Base-by-base conservation (phyloP, 2,888 invertebrate species). In the Pseudoips prasinana region DNA sequence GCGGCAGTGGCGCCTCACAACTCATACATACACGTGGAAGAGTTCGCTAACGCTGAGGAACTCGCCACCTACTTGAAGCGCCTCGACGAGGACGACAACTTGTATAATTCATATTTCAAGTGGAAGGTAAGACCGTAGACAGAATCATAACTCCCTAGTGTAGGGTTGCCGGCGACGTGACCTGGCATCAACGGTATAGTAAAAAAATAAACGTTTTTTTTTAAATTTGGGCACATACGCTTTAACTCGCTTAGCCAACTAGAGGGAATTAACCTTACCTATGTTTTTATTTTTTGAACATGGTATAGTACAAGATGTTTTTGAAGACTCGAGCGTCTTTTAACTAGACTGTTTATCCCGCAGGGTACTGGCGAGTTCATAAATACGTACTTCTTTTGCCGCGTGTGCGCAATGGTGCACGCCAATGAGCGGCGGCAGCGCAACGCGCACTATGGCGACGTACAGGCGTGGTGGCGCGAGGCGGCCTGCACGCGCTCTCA, bases 21-120 rank as follows among this genome's bases (percentile, higher is more conserved):
- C 58, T 97, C 97, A 2, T 98, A 95, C 85, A 95, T 98, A 39
- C 98, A 98, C 82, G 97, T 98, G 10, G 98, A 98, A 71, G 98
- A 98, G 77, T 98, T 98, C 74, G 92, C 93, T 17, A 93, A 94
- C 10, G 94, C 98, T 0, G 93, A 94, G 62, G 94, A 96, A 55
- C 89, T 98, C 45, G 98, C 98, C 20, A 92, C 92, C 17, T 98
- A 98, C 81, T 90, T 98, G 33, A 92, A 93, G 46, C 91, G 94
- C 29, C 90, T 98, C 35, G 97, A 98, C 74, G 90, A 92, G 48
- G 95, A 98, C 76, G 96, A 98, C 71, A 92, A 92, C 24, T 90
- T 96, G 1, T 98, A 98, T 80, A 98, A 98, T 80, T 95, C 96
- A 14, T 98, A 98, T 78, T 98, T 98, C 79, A 92, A 92, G 58